Conservation (phyloP, 2,888 invertebrate species). For the Auanema sp. region DNA sequence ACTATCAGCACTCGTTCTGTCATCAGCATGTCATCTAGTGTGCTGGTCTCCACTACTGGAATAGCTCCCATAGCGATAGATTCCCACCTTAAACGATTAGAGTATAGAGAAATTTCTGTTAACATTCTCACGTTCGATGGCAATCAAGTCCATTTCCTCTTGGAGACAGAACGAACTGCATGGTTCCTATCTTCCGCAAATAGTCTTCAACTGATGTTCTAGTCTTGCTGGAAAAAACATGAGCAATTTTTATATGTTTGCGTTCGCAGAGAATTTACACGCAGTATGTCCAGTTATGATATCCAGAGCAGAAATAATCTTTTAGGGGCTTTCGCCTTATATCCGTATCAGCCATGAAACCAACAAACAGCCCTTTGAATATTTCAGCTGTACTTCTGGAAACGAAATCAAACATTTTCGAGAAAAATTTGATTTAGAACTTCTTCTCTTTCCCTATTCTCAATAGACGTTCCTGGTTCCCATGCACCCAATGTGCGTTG, state of each 20-base stretch:
- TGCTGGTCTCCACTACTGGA: too few relatives aligned
- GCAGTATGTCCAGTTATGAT: neutral
- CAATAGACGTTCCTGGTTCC: neutral
- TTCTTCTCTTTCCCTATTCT: neutral
- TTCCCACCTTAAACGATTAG: too few relatives aligned
- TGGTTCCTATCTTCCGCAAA: neutral
- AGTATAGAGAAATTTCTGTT: too few relatives aligned
- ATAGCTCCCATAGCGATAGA: too few relatives aligned
- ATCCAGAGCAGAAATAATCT: neutral
- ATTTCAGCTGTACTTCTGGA: too few relatives aligned
- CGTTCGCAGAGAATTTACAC: neutral
- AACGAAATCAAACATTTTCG: neutral
- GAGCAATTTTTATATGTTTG: neutral
- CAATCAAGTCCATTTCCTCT: slow-evolving; percentile 4
- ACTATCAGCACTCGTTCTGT: too few relatives aligned
- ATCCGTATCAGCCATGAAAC: too few relatives aligned
- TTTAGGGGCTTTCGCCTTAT: too few relatives aligned
- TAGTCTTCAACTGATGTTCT: slow-evolving; percentile 1
- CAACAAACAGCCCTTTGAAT: too few relatives aligned
- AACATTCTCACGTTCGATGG: neutral
- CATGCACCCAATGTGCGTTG: slow-evolving; percentile 1
- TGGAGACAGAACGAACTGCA: slow-evolving; percentile 1
- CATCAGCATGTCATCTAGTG: too few relatives aligned
- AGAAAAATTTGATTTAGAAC: neutral
- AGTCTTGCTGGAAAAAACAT: neutral